phyloP scores from a whole-genome alignment of 2,113 vertebrate species.

The Coptodon bakossiorum region DNA sequence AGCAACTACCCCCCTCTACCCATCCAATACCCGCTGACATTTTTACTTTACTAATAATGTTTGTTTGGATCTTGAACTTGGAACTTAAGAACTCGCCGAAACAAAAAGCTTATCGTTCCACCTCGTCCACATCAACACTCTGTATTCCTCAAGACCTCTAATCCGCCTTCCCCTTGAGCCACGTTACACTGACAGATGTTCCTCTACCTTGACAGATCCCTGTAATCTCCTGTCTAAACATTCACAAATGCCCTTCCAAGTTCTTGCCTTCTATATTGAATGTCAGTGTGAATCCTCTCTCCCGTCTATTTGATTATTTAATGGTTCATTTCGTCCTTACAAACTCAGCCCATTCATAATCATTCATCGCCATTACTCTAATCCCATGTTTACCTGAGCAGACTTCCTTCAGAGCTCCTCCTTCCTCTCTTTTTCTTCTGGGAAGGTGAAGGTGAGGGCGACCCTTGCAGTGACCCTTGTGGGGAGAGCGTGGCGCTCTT shows the following conservation, averaged over 20 bases:
- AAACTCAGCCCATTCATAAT: not conserved
- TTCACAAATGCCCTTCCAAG: not conserved
- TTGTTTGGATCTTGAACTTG: not conserved
- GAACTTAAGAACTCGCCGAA: not conserved
- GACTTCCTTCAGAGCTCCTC: conserved; percentile 81
- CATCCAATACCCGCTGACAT: not conserved
- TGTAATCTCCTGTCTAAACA: not conserved
- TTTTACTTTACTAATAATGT: not conserved
- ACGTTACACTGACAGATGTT: not conserved
- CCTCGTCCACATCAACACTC: not conserved
- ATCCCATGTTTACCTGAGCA: conserved; percentile 58
- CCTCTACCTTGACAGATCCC: not conserved
- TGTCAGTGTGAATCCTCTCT: not conserved
- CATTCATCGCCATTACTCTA: not conserved
- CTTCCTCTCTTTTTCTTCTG: conserved; percentile 69
- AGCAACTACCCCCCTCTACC: not conserved
- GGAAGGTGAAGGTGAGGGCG: conserved; percentile 47
- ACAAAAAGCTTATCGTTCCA: not conserved
- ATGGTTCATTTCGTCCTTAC: not conserved
- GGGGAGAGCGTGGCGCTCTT: conserved; percentile 56
- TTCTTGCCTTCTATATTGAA: not conserved
- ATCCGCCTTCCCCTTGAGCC: not conserved
- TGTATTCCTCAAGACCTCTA: not conserved
- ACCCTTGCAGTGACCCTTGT: conserved; percentile 55
- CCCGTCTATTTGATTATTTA: not conserved